Conservation (phyloP, 2,888 invertebrate genomes). For the Ligdia adustata region DNA sequence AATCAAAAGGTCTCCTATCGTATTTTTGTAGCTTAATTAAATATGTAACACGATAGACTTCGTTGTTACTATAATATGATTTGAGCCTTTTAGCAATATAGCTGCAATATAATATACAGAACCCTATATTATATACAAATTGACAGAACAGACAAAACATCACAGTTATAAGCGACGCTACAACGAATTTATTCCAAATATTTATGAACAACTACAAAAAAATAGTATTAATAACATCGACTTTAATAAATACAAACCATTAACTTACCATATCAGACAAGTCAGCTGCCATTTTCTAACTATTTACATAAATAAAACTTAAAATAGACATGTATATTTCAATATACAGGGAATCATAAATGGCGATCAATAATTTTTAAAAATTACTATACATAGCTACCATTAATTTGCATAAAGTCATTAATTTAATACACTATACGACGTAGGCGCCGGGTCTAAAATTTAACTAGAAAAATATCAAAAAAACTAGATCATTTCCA, state of each 20-base stretch:
- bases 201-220: slow-evolving; percentile 31
- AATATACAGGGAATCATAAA: slow-evolving; percentile 49
- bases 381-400: slow-evolving; percentile 41
- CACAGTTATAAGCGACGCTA: slow-evolving; percentile 45
- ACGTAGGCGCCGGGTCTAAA: slow-evolving; percentile 27
- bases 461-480: slow-evolving; percentile 39
- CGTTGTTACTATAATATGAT: slow-evolving; percentile 21
- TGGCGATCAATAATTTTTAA: slow-evolving; percentile 50
- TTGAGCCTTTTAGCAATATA: slow-evolving; percentile 12
- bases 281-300: slow-evolving; percentile 47
- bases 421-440: slow-evolving; percentile 13
- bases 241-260: slow-evolving; percentile 53
- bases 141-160: slow-evolving; percentile 25
- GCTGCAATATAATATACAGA: slow-evolving; percentile 10
- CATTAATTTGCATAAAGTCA: slow-evolving; percentile 20
- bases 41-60: slow-evolving; percentile 1
- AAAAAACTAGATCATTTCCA: slow-evolving; percentile 54
- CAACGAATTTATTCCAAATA: slow-evolving; percentile 34
- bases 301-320: slow-evolving; percentile 65
- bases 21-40: background rate
- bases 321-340: slow-evolving; percentile 55
- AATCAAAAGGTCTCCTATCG: background rate
- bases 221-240: slow-evolving; percentile 60
- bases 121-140: slow-evolving; percentile 16
- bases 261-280: slow-evolving; percentile 48